Evolutionary conservation across 53 echinoderm and acorn worm species (phyloP), one percentile per base, ranked within the genome.

Genomic region (Echinometra lucunter): DNA sequence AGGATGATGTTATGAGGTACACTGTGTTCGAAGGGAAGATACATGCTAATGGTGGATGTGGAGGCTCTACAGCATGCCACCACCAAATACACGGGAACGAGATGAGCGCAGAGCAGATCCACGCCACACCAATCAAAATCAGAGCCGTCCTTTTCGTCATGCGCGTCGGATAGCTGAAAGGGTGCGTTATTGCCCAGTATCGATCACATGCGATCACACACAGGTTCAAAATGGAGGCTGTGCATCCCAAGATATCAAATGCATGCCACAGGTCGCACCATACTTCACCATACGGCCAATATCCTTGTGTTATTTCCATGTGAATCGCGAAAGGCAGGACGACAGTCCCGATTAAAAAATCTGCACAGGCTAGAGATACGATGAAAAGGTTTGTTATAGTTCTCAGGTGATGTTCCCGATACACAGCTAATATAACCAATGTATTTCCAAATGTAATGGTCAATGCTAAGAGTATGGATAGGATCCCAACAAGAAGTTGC

Each of bases 1-100:
- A 98, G 10, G 99, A 99, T 66, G 99, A 99, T 12, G 98, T 88
- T 25, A 98, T 89, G 47, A 97, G 94, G 83, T 99, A 99, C 5
- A 94, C 88, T 0, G 98, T 66, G 91, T 98, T 96, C 49, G 96
- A 94, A 19, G 99, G 97, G 78, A 99, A 99, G 32, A 98, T 93
- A 91, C 98, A 99, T n/a, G 88, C 95, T 13, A 57, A 88, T 1
- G 94, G 89, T 15, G 91, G 95, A 16, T 96, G 92, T 4, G 93
- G 82, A 1, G 97, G 97, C 85, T 98, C 99, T 1, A 99, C 96
- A 37, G 96, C 96, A 15, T 96, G 96, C 99, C 99, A 99, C 99
- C 99, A 99, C 58, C 89, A 96, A 12, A 99, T 97, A 66, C 96
- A 97, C 44, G 99, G 99, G 95, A 99, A 99, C 15, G 99, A 99